A percentile compares a stretch with the other conserved stretches of the same genome.
These are phyloP conservation scores for Scytalopus superciliaris DNA, from an alignment of 2,113 vertebrate species.

Conservation along the genomic window DNA sequence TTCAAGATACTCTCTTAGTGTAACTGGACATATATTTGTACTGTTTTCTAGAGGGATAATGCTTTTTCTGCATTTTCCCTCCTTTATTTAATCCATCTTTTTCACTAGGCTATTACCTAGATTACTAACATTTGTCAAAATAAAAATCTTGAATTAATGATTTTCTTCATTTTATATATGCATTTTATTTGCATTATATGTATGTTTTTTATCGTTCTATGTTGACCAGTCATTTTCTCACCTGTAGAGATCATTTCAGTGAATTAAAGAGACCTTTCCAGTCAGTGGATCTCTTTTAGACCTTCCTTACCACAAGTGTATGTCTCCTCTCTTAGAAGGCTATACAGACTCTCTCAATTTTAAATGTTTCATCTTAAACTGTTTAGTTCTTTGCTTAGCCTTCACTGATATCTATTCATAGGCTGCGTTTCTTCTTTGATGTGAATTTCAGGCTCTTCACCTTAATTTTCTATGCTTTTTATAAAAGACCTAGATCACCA, in stretches of 20 bases:
- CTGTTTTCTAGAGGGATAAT: background rate
- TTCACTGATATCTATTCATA: background rate
- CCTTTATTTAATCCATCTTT: background rate
- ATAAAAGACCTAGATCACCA: background rate
- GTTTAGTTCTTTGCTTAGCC: background rate
- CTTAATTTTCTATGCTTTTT: background rate
- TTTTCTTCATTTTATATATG: background rate
- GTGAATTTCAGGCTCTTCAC: background rate
- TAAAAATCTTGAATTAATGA: background rate
- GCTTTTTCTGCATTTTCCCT: background rate
- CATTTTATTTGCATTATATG: background rate
- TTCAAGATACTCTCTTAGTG: background rate
- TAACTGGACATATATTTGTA: background rate
- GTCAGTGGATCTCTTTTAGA: background rate
- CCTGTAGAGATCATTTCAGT: background rate
- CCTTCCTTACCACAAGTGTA: background rate
- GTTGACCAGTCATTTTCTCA: background rate
- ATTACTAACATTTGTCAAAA: background rate
- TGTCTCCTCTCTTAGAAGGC: background rate
- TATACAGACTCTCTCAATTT: background rate
- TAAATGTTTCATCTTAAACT: background rate
- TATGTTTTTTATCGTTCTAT: background rate
- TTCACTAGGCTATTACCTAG: background rate
- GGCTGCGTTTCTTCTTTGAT: background rate
- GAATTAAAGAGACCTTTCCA: background rate